A percentile compares a stretch with the other conserved stretches of the same genome.
Conservation (phyloP, 2,113 vertebrate species). For the Lichenostomus cassidix region DNA sequence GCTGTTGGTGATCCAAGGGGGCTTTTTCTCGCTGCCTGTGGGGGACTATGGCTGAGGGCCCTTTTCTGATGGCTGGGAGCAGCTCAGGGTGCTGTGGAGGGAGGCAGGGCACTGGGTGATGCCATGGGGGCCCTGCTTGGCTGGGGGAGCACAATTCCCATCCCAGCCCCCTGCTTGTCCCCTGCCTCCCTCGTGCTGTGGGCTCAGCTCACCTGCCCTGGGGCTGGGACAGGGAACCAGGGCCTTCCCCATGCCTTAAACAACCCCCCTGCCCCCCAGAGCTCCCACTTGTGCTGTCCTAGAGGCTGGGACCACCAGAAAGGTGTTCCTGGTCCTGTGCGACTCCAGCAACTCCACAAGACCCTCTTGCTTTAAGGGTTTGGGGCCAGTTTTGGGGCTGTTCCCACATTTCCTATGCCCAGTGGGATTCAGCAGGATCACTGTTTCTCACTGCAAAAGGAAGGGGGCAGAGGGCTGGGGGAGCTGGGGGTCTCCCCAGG, state of each 20-base stretch:
- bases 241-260: neutral
- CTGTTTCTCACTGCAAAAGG: neutral
- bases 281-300: neutral
- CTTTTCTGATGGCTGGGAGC: neutral
- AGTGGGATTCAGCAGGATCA: neutral
- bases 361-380: neutral
- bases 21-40: neutral
- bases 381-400: neutral
- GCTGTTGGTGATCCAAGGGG: neutral
- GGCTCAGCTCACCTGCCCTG: neutral
- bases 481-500: rapidly evolving
- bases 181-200: rapidly evolving
- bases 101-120: rapidly evolving
- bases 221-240: neutral
- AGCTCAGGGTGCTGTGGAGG: rapidly evolving
- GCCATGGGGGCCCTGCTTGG: neutral
- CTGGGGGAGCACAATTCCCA: neutral
- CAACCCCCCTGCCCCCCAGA: neutral
- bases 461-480: neutral
- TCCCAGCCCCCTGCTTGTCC: neutral
- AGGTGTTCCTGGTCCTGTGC: neutral
- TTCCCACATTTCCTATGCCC: neutral
- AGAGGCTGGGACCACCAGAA: neutral
- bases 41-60: rapidly evolving
- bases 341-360: neutral